Evolutionary conservation across 2,113 vertebrate species (phyloP), one percentile per base, ranked within the genome.

Genomic region (Bubo scandiacus): DNA sequence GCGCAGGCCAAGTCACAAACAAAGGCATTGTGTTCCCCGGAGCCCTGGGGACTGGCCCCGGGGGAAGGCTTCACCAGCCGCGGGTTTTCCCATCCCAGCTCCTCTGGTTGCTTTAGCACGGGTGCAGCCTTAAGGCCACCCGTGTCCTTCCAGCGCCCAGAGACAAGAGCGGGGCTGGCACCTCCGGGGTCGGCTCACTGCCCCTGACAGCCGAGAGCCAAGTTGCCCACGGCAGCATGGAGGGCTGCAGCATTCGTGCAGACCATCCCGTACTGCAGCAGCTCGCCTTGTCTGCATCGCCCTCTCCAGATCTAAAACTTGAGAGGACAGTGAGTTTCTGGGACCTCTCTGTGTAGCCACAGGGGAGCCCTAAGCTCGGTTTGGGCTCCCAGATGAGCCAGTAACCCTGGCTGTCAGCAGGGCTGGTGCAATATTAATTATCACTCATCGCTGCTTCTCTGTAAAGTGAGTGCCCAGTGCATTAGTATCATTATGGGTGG

Each of bases 11-110:
- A 96, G 91, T 68, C 27, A 8, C 79, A 88, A 61, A 96, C 95
- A 95, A 96, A 91, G 84, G 71, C 86, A 29, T 45, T 97, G 96
- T 94, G 95, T 86, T 96, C 62, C 81, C 71, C 1, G 8, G 15
- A 86, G 88, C 93, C 92, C 75, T 12, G 55, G 83, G 95, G 94
- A 72, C 38, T 22, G 59, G 74, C 81, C 90, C 51, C 32, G 0
- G 82, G 96, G 94, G 30, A 68, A 84, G 45, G 70, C 74, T 91
- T 65, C 45, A 2, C 63, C 82, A 65, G 49, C 30, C 11, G 43
- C 23, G 2, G n/a, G 15, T 81, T 92, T 96, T 96, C 91, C 73
- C 92, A 86, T 40, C 75, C 42, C 21, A 2, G 73, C 36, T 88
- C 38, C 55, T 80, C 63, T 7, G 5, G 40, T 27, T 75, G 38